Conservation (phyloP, 2,888 invertebrate genomes). For the Drosophila fulvimacula region DNA sequence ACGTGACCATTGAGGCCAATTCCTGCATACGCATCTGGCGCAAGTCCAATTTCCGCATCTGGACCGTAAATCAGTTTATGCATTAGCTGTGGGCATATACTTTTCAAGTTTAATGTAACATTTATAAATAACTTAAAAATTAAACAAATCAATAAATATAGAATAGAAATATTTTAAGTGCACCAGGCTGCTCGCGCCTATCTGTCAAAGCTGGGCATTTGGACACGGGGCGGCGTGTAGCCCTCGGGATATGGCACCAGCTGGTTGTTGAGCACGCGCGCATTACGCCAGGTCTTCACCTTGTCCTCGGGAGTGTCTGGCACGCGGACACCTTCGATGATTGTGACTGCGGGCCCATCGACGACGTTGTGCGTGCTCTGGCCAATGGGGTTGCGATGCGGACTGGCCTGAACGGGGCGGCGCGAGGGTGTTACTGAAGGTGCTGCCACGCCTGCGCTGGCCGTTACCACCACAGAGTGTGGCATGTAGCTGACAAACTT, state of each 20-base stretch:
- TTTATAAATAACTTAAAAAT: slow-evolving; percentile 68
- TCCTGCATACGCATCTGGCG: slow-evolving; percentile 67
- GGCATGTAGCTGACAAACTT: slow-evolving; percentile 71
- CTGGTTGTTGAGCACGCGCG: slow-evolving; percentile 93
- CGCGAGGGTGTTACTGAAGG: slow-evolving; percentile 46
- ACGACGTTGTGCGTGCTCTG: slow-evolving; percentile 73
- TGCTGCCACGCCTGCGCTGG: slow-evolving; percentile 66
- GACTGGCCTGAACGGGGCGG: slow-evolving; percentile 30
- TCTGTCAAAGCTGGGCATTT: slow-evolving; percentile 80
- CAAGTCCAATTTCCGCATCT: slow-evolving; percentile 74
- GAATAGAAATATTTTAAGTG: slow-evolving; percentile 19
- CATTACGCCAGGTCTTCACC: slow-evolving; percentile 93
- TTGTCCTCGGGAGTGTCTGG: slow-evolving; percentile 94
- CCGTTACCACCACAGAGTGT: slow-evolving; percentile 72
- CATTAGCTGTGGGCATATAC: slow-evolving; percentile 13
- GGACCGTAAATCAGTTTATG: slow-evolving; percentile 84
- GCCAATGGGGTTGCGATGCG: slow-evolving; percentile 70
- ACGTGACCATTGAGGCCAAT: slow-evolving; percentile 71
- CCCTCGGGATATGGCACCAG: slow-evolving; percentile 91
- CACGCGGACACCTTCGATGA: slow-evolving; percentile 91
- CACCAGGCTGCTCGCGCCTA: slow-evolving; percentile 30
- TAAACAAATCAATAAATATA: slow-evolving; percentile 74
- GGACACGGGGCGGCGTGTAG: slow-evolving; percentile 88
- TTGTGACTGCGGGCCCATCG: slow-evolving; percentile 85
- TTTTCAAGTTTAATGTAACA: slow-evolving; percentile 62